Base-by-base conservation (phyloP, 2,113 vertebrate genomes). In the Anolis carolinensis region DNA sequence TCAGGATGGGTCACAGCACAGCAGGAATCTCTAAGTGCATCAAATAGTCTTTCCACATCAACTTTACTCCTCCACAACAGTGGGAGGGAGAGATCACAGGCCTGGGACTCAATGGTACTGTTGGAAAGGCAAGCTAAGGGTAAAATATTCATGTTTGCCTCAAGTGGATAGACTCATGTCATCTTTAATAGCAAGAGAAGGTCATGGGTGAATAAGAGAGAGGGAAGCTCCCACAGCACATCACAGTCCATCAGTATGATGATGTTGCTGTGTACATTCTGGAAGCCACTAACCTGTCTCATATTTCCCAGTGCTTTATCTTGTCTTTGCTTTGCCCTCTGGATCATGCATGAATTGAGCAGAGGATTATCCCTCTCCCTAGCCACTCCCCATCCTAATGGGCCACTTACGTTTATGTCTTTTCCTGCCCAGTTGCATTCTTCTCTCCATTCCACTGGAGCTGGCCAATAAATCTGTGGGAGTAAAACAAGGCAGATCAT, bases 371-470 rank as follows among this genome's bases (percentile, higher is more conserved):
- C 32, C 34, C 7, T 74, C 55, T 4, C 30, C 30, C 55, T 16
- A 13, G 18, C 13, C 55, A 59, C 55, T 34, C 30, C 16, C 21
- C 8, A 39, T 27, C 44, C 75, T 11, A 72, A 79, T 23, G 34
- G 48, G 50, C 21, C 82, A 97, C 98, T 98, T 95, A 99, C 99
- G 0, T 97, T 97, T 91, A 99, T 98, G 88, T 99, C 98, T 92
- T 99, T 99, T 83, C 98, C 99, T 0, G 99, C 99, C 98, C 98
- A 99, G 96, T 99, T 99, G 89, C 99, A 99, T 92, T 99, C 98
- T 91, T 99, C 99, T 84, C 98, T 97, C 98, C 98, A 99, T 84
- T 99, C 98, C 74, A 99, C 98, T 0, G 97, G 98, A 0, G 99
- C 98, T 0, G 98, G 98, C 99, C 99, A 99, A 92, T 98, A 97